Percentiles rank a stretch among this genome's conserved stretches.
Conservation (phyloP, 37 sponge, comb jelly and placozoan species). For the Eunapius fragilis region DNA sequence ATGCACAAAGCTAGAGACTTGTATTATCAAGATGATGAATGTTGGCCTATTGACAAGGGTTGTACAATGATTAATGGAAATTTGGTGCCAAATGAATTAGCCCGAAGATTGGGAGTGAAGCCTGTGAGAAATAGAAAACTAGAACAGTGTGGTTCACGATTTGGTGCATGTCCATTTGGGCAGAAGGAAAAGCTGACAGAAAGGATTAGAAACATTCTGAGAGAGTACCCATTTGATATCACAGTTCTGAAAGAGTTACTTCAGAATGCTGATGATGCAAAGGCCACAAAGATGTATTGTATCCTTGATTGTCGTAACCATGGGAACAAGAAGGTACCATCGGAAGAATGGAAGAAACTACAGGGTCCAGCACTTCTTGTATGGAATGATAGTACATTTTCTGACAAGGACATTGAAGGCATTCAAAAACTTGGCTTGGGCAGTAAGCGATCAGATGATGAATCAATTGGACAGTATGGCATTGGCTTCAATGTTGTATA, state of each 20-base stretch:
- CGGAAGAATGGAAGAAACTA: constrained; percentile 24
- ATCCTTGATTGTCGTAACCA: constrained; percentile 49
- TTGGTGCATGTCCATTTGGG: constrained; percentile 34
- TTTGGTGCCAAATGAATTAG: background rate
- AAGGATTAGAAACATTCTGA: constrained; percentile 40
- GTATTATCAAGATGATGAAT: background rate
- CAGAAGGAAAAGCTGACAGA: constrained; percentile 45
- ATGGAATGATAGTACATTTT: constrained; percentile 23
- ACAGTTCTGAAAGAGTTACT: constrained; percentile 55
- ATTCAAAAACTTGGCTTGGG: constrained; percentile 32
- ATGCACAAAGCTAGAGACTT: background rate
- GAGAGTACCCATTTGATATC: constrained; percentile 38
- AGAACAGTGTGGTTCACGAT: constrained; percentile 4
- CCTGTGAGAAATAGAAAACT: constrained; percentile 45
- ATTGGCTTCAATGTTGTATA: constrained; percentile 35
- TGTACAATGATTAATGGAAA: background rate
- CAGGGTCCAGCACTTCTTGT: constrained; percentile 38
- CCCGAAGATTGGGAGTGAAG: constrained; percentile 26
- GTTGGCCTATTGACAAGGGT: background rate
- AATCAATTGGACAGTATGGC: constrained; percentile 29
- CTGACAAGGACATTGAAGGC: constrained; percentile 40
- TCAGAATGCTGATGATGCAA: constrained; percentile 72
- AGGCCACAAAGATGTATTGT: constrained; percentile 34
- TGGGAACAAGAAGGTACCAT: constrained; percentile 1
- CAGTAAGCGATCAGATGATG: constrained; percentile 31